Percentiles rank a stretch among this genome's conserved stretches.
These are phyloP conservation scores for Paracyclopina nana DNA, from an alignment of 1,140 invertebrate genomes.

Conservation along the genomic window DNA sequence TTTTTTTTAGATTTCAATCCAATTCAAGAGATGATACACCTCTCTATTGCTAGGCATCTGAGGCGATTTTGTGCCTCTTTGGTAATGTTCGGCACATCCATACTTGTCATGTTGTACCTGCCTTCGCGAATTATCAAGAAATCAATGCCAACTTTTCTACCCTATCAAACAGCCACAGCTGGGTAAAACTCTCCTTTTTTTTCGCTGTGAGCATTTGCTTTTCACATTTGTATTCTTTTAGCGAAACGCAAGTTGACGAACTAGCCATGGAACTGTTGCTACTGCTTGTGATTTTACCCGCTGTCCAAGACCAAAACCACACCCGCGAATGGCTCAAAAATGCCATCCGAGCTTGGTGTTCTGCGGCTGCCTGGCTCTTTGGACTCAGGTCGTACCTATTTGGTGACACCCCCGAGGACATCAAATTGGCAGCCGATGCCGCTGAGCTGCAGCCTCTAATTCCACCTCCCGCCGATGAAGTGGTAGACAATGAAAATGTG, in stretches of 20 bases:
- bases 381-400: slow-evolving; percentile 42
- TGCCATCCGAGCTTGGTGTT: slow-evolving; percentile 69
- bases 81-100: slow-evolving; percentile 85
- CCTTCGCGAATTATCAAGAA: slow-evolving; percentile 71
- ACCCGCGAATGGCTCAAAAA: slow-evolving; percentile 78
- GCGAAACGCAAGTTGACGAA: slow-evolving; percentile 57
- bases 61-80: slow-evolving; percentile 73
- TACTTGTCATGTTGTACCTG: slow-evolving; percentile 86
- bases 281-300: slow-evolving; percentile 74
- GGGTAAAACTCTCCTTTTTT: slow-evolving; percentile 26
- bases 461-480: slow-evolving; percentile 11
- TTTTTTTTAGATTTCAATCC: slow-evolving; percentile 99
- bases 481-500: slow-evolving; percentile 14
- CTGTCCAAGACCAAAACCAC: slow-evolving; percentile 84
- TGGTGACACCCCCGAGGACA: slow-evolving; percentile 8
- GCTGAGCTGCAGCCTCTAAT: background rate
- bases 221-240: slow-evolving; percentile 30
- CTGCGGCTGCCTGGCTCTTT: slow-evolving; percentile 56
- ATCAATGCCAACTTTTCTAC: slow-evolving; percentile 64
- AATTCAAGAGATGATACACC: slow-evolving; percentile 95
- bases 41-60: slow-evolving; percentile 74
- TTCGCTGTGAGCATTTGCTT: background rate
- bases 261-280: slow-evolving; percentile 77
- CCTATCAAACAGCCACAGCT: slow-evolving; percentile 59
- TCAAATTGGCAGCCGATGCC: slow-evolving; percentile 7